Base-by-base conservation (phyloP, 2,797 vertebrate species). In the Coregonus ussuriensis region DNA sequence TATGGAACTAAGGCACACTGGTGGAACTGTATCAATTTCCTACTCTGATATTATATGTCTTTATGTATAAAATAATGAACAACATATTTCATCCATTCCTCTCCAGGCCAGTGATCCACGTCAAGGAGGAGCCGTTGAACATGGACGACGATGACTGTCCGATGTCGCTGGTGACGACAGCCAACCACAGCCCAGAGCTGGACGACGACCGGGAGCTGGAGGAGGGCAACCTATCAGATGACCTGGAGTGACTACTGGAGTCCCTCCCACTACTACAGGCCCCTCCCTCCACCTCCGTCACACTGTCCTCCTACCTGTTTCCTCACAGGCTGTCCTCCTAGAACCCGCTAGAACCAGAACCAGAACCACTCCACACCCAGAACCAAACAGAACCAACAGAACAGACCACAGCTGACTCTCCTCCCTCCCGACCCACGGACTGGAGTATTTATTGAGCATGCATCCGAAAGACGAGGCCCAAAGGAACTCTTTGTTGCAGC, bases 161-260 rank as follows among this genome's bases (percentile, higher is more conserved):
- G 67, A 98, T 99, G 97, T 99, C 98, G 73, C 94, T 99, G 91
- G 98, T 99, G 94, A 99, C 98, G 92, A 99, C 98, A 0, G 98
- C 97, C 85, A 98, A 99, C 92, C 98, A 99, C 94, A 99, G 97
- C 97, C 98, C 98, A 79, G 98, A 99, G 89, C 93, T 99, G 92
- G 98, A 99, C 74, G 97, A 99, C 1, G 98, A 99, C 91, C 95
- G 98, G 93, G 98, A 99, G 94, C 96, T 99, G 86, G 98, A 99
- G 91, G 98, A 99, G 92, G 98, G 98, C 91, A 98, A 98, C 95
- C 96, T 99, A 95, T 99, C 98, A 84, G 98, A 99, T 90, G 98
- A 99, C 91, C 95, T 99, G 90, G 97, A 99, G 96, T 99, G 94
- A 97, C 93, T 91, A 92, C 90, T 37, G 72, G 77, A 21, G 69